Conservation (phyloP, 2,888 invertebrate genomes). For the Drosophila lacicola region DNA sequence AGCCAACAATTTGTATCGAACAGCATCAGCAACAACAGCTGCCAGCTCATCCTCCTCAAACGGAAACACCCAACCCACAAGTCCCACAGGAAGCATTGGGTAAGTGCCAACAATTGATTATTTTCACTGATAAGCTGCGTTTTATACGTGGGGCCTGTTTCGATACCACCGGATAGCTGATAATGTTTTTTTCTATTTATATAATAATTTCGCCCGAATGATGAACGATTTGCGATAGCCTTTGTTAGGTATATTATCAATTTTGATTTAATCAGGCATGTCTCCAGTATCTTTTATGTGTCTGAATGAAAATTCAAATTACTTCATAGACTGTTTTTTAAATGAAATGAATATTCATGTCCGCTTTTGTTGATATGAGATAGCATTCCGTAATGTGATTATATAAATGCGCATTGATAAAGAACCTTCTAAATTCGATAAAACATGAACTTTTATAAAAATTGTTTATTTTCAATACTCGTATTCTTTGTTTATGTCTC, state of each 20-base stretch:
- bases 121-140: slow-evolving; percentile 17
- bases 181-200: slow-evolving; percentile 7
- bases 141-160: slow-evolving; percentile 2
- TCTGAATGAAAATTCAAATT: background rate
- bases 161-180: slow-evolving; percentile 25
- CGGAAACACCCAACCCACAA: slow-evolving; percentile 57
- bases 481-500: slow-evolving; percentile 1
- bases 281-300: background rate
- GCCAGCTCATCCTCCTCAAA: slow-evolving; percentile 40
- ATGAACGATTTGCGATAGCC: slow-evolving; percentile 16
- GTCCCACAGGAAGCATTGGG: slow-evolving; percentile 58
- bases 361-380: background rate
- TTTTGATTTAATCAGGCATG: slow-evolving; percentile 1
- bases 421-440: background rate
- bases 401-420: background rate
- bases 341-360: background rate
- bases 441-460: background rate
- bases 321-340: slow-evolving; percentile 3
- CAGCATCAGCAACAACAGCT: slow-evolving; percentile 37
- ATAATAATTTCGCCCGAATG: slow-evolving; percentile 6
- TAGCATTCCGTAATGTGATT: background rate
- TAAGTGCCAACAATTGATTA: slow-evolving; percentile 46
- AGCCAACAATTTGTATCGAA: slow-evolving; percentile 54
- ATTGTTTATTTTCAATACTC: slow-evolving; percentile 1
- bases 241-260: slow-evolving; percentile 11